These are phyloP conservation scores for Triplophysa dalaica DNA, from an alignment of 2,113 vertebrate species.

Conservation along the genomic window DNA sequence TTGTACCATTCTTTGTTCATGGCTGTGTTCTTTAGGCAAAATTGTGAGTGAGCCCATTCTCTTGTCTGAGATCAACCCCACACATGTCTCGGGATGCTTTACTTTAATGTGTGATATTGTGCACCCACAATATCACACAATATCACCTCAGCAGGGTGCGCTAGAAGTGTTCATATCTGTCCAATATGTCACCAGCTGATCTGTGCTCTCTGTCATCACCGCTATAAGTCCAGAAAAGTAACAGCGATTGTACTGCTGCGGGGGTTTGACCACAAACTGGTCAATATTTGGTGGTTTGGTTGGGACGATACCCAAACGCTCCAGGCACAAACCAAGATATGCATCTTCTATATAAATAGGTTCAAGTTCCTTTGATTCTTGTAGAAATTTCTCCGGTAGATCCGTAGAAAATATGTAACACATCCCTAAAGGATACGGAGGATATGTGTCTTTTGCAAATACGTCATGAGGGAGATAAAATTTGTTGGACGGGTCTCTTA, in stretches of 20 bases:
- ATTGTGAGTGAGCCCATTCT: no score
- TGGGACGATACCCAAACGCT: slow-evolving; percentile 57
- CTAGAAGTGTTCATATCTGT: slow-evolving; percentile 34
- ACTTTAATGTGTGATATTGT: no score
- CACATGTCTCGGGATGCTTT: no score
- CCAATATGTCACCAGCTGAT: slow-evolving; percentile 44
- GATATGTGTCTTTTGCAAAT: slow-evolving; percentile 82
- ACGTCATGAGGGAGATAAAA: slow-evolving; percentile 85
- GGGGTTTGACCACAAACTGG: slow-evolving; percentile 53
- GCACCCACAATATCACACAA: neutral
- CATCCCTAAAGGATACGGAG: slow-evolving; percentile 91
- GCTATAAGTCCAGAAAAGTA: slow-evolving; percentile 61
- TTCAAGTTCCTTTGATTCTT: slow-evolving; percentile 78
- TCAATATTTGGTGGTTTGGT: neutral
- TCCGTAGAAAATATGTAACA: slow-evolving; percentile 90
- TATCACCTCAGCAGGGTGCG: slow-evolving; percentile 4
- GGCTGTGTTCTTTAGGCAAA: no score
- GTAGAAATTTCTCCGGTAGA: slow-evolving; percentile 84
- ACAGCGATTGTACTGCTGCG: slow-evolving; percentile 54
- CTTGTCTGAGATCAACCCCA: no score
- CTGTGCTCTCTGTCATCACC: slow-evolving; percentile 20
- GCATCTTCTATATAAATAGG: slow-evolving; percentile 88
- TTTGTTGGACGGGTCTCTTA: slow-evolving; percentile 81
- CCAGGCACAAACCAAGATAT: slow-evolving; percentile 71
- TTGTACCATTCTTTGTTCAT: no score